A percentile compares a stretch with the other conserved stretches of the same genome.
These are phyloP conservation scores for Glossophaga mutica DNA, from an alignment of 2,797 vertebrate genomes.

Conservation along the genomic window DNA sequence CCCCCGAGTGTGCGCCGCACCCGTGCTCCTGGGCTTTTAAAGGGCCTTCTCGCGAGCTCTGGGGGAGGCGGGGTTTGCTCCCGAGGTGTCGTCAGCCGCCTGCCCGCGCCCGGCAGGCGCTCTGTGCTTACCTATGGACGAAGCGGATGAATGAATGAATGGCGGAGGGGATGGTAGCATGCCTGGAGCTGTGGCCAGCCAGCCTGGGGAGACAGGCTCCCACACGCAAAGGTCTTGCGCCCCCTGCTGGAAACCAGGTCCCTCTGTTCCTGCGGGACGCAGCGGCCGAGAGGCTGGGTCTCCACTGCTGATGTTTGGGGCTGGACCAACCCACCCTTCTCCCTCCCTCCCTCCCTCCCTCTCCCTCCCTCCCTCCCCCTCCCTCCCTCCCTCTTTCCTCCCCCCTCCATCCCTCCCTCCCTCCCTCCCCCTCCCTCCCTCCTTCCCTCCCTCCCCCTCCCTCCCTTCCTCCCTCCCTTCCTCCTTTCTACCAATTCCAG, in stretches of 20 bases:
- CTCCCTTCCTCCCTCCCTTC: rapidly evolving
- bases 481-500: neutral
- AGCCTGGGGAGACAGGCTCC: rapidly evolving
- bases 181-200: rapidly evolving
- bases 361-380: rapidly evolving
- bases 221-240: rapidly evolving
- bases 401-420: no score
- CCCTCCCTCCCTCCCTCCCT: rapidly evolving
- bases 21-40: rapidly evolving
- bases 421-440: rapidly evolving
- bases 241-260: neutral
- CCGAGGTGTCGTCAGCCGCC: rapidly evolving
- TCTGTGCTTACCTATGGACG: rapidly evolving
- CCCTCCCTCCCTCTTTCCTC: no score
- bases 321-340: no score
- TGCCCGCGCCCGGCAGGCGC: rapidly evolving
- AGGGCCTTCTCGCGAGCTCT: rapidly evolving
- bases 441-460: no score
- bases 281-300: rapidly evolving
- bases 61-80: rapidly evolving
- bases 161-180: rapidly evolving
- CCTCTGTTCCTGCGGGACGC: rapidly evolving
- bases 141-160: rapidly evolving
- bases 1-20: rapidly evolving
- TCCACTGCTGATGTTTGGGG: rapidly evolving